phyloP scores from a whole-genome alignment of 2,797 vertebrate species.

The Diglossa cyanea region DNA sequence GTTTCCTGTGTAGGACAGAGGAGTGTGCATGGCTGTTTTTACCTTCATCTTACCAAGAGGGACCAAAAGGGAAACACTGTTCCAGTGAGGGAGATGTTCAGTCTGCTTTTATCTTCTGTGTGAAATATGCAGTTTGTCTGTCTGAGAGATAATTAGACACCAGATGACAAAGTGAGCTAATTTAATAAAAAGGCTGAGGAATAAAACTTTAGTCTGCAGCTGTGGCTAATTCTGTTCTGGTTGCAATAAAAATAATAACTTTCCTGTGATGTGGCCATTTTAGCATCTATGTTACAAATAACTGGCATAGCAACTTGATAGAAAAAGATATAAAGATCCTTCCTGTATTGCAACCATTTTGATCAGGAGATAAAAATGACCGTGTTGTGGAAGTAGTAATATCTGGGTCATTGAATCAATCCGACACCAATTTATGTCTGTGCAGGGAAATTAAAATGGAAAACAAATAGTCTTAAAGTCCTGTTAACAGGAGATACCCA shows the following conservation, averaged over 20 bases:
- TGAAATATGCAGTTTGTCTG: slow-evolving; percentile 5
- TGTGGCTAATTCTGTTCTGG: neutral
- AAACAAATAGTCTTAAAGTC: slow-evolving; percentile 36
- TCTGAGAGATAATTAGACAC: neutral
- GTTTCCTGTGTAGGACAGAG: neutral
- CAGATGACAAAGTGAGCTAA: neutral
- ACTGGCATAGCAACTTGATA: neutral
- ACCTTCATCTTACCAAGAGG: neutral
- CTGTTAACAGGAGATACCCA: slow-evolving; percentile 30
- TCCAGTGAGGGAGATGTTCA: slow-evolving; percentile 1
- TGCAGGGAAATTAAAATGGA: slow-evolving; percentile 20
- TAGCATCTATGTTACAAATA: neutral
- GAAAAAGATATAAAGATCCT: neutral
- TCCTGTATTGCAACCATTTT: neutral
- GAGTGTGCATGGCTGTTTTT: neutral
- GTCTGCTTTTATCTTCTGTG: neutral
- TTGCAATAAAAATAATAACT: neutral
- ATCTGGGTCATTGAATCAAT: slow-evolving; percentile 29
- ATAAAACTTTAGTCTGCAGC: neutral
- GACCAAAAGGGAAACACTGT: neutral
- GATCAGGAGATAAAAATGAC: slow-evolving; percentile 8
- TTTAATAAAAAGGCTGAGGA: slow-evolving; percentile 8
- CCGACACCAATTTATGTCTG: neutral
- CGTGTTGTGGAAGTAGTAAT: neutral
- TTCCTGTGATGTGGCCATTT: neutral